Evolutionary conservation across 1,140 invertebrate genomes (phyloP), one percentile per base, ranked within the genome.

Genomic region (Propsilocerus akamusi): DNA sequence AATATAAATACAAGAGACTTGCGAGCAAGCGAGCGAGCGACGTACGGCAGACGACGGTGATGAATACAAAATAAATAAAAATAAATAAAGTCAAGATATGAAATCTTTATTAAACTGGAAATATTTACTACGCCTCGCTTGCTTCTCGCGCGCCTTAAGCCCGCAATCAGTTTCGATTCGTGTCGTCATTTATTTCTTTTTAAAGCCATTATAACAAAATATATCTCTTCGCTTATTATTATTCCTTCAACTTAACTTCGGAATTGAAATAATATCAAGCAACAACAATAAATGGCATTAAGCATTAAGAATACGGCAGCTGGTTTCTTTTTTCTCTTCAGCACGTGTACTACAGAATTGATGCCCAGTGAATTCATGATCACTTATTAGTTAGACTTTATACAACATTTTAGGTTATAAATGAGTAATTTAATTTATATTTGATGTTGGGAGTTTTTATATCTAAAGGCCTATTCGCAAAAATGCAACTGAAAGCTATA

Each of bases 241-340:
- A 41, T 41, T 41, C 22, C 34, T 41, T 41, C 22, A 41, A 41
- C 34, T 41, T 20, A 20, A 14, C 22, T 20, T 10, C 28, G 34
- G 34, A 41, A 41, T 14, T 41, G 34, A 41, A 41, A 41, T 41
- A 41, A 41, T 41, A 41, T 41, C 34, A 41, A n/a, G 34, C 22
- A 41, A 41, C 22, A 41, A 41, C 34, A 41, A 41, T 41, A 41
- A 41, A 41, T 41, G 34, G 34, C 34, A 41, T 41, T 41, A 41
- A 41, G 34, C 14, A 41, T 41, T 41, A 41, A 41, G 34, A 41
- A 41, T 41, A 41, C 34, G 34, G 34, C 34, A 41, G 34, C 34
- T 41, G 34, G 34, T 41, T 41, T 41, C 14, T 17, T 41, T 41
- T 41, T 20, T 41, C 34, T 41, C 34, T 20, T 41, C 17, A 41